Evolutionary conservation across 1,140 invertebrate genomes (phyloP).

Genomic region (Mya arenaria): DNA sequence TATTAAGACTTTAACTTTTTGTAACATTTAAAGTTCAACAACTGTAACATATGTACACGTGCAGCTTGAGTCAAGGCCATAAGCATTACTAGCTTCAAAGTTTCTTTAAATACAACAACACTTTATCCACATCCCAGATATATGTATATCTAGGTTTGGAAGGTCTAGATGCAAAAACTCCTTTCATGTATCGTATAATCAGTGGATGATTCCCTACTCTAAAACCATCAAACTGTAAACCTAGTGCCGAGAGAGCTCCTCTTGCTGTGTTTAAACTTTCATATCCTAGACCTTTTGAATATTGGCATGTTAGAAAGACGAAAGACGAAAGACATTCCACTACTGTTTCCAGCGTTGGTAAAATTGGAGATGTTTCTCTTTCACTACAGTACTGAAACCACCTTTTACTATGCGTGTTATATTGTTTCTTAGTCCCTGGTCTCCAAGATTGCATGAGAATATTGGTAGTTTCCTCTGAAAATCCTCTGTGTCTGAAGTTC

Average conservation of each 20-base stretch:
- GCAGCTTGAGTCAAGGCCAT: constrained; percentile 9
- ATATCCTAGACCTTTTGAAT: constrained; percentile 22
- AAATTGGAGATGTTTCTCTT: background rate
- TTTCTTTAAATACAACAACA: constrained; percentile 12
- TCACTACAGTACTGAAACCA: constrained; percentile 25
- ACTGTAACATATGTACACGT: constrained; percentile 13
- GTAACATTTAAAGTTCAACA: background rate
- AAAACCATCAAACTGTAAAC: constrained; percentile 23
- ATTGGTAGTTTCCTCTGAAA: constrained; percentile 11
- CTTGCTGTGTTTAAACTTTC: constrained; percentile 56
- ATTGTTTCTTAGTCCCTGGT: background rate
- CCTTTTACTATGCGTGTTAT: constrained; percentile 7
- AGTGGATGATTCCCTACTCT: constrained; percentile 42
- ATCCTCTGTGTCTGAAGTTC: background rate
- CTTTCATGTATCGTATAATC: constrained; percentile 37
- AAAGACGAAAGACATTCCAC: too few species aligned
- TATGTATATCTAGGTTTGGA: background rate
- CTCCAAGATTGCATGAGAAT: background rate
- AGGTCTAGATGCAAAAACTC: background rate
- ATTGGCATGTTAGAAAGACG: background rate
- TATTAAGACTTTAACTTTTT: background rate
- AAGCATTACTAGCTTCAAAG: constrained; percentile 22
- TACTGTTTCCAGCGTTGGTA: background rate
- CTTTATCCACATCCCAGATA: constrained; percentile 14
- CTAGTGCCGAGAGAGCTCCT: constrained; percentile 43